Base-by-base conservation (phyloP, 1,140 invertebrate species). In the Drosophila lowei region DNA sequence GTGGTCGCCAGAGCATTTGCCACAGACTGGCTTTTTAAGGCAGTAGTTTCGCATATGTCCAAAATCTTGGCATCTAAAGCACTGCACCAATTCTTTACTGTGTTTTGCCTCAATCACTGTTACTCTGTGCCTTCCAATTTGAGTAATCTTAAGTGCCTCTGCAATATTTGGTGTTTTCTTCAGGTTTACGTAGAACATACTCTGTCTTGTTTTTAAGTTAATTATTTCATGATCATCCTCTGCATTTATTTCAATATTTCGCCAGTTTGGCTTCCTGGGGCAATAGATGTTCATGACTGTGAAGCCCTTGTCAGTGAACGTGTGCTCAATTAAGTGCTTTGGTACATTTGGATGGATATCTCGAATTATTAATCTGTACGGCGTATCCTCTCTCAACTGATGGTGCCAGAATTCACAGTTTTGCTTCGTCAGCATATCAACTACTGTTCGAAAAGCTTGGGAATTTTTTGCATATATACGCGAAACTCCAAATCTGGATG, bases 241-340 rank as follows among this genome's bases (percentile, higher is more conserved):
- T 18, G 0, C 16, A 18, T 18, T 18, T 18, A 18, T 18, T 18
- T 18, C 16, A 18, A 18, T 18, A 18, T 18, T 18, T 1, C 16
- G 16, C 16, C 16, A 18, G 16, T 18, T 18, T 5, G 41, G 55
- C 15, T 58, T 58, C 46, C 21, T 50, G n/a, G 66, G 67, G 2
- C 47, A 71, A 38, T 70, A 64, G 15, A 71, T 57, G 18, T 70
- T 70, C 9, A 47, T 6, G 6, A 64, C 61, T 15, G 8, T 57
- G 15, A 50, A 50, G 11, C 59, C 59, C 25, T 62, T 61, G 9
- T 62, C 47, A 3, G 59, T 42, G 13, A 63, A 70, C 2, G 52
- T 25, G 13, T 41, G 44, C 6, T 63, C 52, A 44, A 62, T 64
- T 57, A 58, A 11, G 28, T 65, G n/a, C 15, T 43, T 65, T 4